phyloP scores from a whole-genome alignment of 2,797 vertebrate genomes.

The Euthynnus affinis region DNA sequence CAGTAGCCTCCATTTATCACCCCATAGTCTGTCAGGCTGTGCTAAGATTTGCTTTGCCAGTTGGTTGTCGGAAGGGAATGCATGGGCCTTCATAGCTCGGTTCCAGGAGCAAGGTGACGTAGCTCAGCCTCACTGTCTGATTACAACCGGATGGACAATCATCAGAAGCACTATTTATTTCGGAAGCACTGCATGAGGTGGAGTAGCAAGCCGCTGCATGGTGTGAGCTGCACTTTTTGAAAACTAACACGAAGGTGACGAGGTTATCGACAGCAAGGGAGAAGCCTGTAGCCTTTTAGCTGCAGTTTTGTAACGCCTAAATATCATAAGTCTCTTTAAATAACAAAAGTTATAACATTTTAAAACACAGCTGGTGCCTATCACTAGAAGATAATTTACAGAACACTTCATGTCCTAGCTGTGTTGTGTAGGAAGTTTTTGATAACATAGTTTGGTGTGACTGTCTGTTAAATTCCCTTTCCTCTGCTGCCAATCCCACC shows the following conservation, averaged over 20 bases:
- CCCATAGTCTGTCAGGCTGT: conserved; percentile 35
- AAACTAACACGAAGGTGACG: conserved; percentile 21
- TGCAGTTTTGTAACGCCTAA: background rate
- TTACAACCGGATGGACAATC: conserved; percentile 34
- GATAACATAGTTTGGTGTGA: conserved; percentile 31
- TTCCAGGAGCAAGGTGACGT: conserved; percentile 15
- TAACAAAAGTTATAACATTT: background rate
- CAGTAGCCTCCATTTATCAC: conserved; percentile 16
- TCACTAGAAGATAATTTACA: background rate
- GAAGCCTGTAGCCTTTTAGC: background rate
- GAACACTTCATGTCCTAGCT: conserved; percentile 14
- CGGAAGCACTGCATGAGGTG: conserved; percentile 68
- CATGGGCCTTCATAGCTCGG: conserved; percentile 35
- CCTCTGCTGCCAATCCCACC: conserved; percentile 49
- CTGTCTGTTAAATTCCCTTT: conserved; percentile 47
- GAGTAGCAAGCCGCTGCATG: conserved; percentile 74
- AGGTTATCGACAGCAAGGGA: conserved; percentile 2
- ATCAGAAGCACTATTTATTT: conserved; percentile 34
- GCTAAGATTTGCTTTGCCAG: conserved; percentile 15
- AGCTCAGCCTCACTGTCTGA: conserved; percentile 21
- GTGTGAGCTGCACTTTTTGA: conserved; percentile 62
- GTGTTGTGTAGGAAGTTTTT: conserved; percentile 14
- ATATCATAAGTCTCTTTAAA: background rate
- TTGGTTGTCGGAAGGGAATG: conserved; percentile 45
- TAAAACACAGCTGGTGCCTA: background rate